A percentile compares a stretch with the other conserved stretches of the same genome.
These are phyloP conservation scores for Salminus brasiliensis DNA, from an alignment of 2,113 vertebrate genomes.

Conservation along the genomic window DNA sequence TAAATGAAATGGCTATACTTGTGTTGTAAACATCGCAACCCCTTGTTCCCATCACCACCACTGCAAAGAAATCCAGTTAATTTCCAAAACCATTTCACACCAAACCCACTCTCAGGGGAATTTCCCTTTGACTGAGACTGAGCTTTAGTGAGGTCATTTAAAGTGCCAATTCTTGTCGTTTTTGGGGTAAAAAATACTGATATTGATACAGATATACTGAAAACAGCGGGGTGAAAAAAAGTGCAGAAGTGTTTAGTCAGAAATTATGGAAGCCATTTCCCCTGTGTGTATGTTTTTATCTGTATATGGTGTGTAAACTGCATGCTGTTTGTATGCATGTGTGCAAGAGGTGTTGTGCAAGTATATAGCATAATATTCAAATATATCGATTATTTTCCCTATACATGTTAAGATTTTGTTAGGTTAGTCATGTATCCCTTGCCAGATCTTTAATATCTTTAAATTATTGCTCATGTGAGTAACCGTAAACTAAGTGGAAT, in stretches of 20 bases:
- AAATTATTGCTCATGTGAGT: background rate
- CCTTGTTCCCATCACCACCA: no score
- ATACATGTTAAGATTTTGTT: conserved; percentile 51
- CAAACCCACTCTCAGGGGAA: no score
- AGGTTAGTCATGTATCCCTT: conserved; percentile 66
- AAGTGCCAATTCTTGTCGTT: conserved; percentile 22
- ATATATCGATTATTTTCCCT: conserved; percentile 55
- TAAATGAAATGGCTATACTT: no score
- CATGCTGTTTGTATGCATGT: conserved; percentile 76
- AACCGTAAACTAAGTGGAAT: background rate
- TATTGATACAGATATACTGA: no score
- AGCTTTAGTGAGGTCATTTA: no score
- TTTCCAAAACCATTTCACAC: no score
- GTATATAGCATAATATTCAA: conserved; percentile 42
- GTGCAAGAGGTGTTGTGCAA: conserved; percentile 70
- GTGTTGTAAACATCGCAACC: no score
- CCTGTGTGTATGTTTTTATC: conserved; percentile 61
- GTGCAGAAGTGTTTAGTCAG: conserved; percentile 19
- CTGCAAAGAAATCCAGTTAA: no score
- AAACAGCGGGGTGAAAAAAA: background rate
- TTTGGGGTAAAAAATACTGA: no score
- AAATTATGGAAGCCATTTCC: conserved; percentile 63
- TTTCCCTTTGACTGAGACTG: no score
- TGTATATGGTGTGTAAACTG: conserved; percentile 68
- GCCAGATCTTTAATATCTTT: conserved; percentile 57